Evolutionary conservation across 1,140 invertebrate species (phyloP).

Genomic region (Tetraneura akinire): DNA sequence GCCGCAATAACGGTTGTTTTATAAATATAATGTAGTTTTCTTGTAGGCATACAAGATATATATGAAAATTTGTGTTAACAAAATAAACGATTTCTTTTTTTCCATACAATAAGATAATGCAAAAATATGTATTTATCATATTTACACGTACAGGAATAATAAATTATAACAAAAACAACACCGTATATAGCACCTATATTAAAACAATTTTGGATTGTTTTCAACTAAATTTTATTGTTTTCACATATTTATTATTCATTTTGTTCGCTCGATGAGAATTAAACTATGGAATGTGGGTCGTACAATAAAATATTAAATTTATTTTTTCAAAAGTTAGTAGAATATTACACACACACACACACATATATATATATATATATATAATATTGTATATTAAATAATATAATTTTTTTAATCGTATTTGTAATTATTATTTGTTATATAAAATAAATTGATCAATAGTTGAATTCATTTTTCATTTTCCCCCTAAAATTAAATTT

Average conservation of each 20-base stretch:
- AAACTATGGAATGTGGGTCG: too few species aligned
- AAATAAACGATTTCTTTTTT: too few species aligned
- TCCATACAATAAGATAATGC: background rate
- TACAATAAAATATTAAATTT: too few species aligned
- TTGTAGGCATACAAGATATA: too few species aligned
- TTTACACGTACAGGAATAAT: background rate
- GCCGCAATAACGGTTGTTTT: too few species aligned
- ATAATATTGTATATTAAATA: too few species aligned
- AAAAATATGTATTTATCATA: background rate
- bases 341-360: too few species aligned
- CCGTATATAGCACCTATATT: background rate
- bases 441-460: background rate
- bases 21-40: too few species aligned
- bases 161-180: background rate
- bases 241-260: background rate
- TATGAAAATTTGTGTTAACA: too few species aligned
- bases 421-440: background rate
- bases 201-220: background rate
- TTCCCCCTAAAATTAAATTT: background rate
- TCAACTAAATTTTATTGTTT: conserved; percentile 4
- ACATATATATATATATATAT: too few species aligned
- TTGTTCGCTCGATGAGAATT: too few species aligned
- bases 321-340: background rate
- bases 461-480: conserved; percentile 10
- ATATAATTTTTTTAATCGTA: background rate